phyloP scores from a whole-genome alignment of 2,113 vertebrate species.

The Dipodomys ordii region DNA sequence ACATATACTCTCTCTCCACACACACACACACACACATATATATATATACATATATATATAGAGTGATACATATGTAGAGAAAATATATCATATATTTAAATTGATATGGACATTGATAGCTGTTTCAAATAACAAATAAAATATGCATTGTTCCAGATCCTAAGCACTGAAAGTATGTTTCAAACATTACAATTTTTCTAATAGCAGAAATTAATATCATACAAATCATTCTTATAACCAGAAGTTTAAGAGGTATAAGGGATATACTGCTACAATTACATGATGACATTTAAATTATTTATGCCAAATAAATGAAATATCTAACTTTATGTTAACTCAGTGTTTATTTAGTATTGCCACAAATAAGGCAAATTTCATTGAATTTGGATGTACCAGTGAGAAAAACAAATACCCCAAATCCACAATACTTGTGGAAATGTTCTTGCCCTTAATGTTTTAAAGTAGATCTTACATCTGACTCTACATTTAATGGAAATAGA shows the following conservation, averaged over 20 bases:
- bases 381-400: not conserved
- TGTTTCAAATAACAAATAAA: slow-evolving; percentile 26
- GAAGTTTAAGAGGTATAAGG: not conserved
- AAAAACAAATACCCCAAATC: not conserved
- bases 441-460: not conserved
- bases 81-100: too few relatives aligned
- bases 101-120: not conserved
- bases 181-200: not conserved
- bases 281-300: slow-evolving; percentile 19
- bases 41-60: too few relatives aligned
- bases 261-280: not conserved
- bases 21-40: too few relatives aligned
- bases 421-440: not conserved
- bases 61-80: too few relatives aligned
- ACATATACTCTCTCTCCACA: too few relatives aligned
- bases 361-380: slow-evolving; percentile 21
- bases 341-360: slow-evolving; percentile 26
- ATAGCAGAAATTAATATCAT: not conserved
- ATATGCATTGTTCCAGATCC: not conserved
- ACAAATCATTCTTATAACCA: slow-evolving; percentile 38
- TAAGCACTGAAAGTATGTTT: not conserved
- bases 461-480: not conserved
- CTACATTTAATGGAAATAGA: slow-evolving; percentile 41
- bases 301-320: slow-evolving; percentile 47
- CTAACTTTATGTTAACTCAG: slow-evolving; percentile 54